Evolutionary conservation across 1,140 invertebrate species (phyloP), one percentile per base, ranked within the genome.

Genomic region (Polypedilum vanderplanki): DNA sequence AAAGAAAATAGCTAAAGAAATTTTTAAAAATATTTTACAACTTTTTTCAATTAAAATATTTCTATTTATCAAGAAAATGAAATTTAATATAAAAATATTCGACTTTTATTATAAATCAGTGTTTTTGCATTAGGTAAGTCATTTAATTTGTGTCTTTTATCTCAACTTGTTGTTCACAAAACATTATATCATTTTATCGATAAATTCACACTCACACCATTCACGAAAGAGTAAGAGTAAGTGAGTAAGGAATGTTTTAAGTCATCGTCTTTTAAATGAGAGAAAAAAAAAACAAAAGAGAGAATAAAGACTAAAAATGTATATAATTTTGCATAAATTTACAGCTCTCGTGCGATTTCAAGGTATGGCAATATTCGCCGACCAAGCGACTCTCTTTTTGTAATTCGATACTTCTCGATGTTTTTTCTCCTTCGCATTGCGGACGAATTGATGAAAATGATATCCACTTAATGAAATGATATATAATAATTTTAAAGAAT

Each of bases 391-490:
- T 57, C 12, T 57, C n/a, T 57, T n/a, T 57, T 22, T 20, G 65
- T 70, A 70, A 70, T 70, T 70, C 18, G 65, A 70, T 70, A 70
- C 20, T 70, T 20, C 65, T 70, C 46, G 8, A 15, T 57, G 65
- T 70, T 70, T 22, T n/a, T 33, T 33, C 24, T 33, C 24, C 24
- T 33, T 33, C 24, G 20, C 18, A 20, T 67, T 15, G 15, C 15
- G 41, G 9, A 10, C 10, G n/a, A n/a, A 57, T 20, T 70, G 65
- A 70, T 70, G 65, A 70, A 70, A 70, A 70, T 70, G 65, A 70
- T 70, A 70, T 70, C 17, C 65, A 70, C 65, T 70, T 70, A 70
- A 70, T 70, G 65, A 70, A 70, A 70, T 70, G 65, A 70, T 70
- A 70, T 70, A 20, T 70, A 70, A 70, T 70, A 70, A 70, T 70